A percentile compares a stretch with the other conserved stretches of the same genome.
These are phyloP conservation scores for Zenarchopterus dispar DNA, from an alignment of 2,797 vertebrate species.

Conservation along the genomic window DNA sequence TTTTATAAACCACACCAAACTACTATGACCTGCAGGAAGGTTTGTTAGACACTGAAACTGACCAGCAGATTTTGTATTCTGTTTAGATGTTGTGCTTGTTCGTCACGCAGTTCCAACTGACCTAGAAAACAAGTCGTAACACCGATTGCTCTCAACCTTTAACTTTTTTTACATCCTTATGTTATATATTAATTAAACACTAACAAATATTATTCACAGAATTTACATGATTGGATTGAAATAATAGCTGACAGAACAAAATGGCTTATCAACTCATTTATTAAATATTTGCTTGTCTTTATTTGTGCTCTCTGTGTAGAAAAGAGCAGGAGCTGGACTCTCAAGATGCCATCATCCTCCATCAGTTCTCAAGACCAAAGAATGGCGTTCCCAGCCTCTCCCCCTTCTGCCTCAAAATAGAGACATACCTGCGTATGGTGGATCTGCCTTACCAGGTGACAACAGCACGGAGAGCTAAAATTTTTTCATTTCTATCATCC, in stretches of 20 bases:
- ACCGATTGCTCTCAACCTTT: not conserved
- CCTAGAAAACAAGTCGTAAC: slow-evolving; percentile 16
- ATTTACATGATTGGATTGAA: not conserved
- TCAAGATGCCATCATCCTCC: slow-evolving; percentile 97
- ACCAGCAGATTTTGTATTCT: slow-evolving; percentile 4
- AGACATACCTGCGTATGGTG: slow-evolving; percentile 97
- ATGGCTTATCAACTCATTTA: not conserved
- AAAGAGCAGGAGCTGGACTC: slow-evolving; percentile 97
- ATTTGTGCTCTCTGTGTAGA: slow-evolving; percentile 69
- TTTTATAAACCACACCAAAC: slow-evolving; percentile 27
- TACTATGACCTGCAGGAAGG: slow-evolving; percentile 21
- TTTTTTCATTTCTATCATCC: no score
- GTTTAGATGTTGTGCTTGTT: slow-evolving; percentile 14
- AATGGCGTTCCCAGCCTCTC: slow-evolving; percentile 94
- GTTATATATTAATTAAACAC: no score
- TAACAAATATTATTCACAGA: no score
- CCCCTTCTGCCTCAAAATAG: slow-evolving; percentile 97
- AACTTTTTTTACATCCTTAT: no score
- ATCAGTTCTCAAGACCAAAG: slow-evolving; percentile 96
- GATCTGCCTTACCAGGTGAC: slow-evolving; percentile 97
- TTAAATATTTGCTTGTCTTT: not conserved
- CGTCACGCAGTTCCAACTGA: slow-evolving; percentile 17
- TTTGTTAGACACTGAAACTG: slow-evolving; percentile 13
- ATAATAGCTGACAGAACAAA: not conserved
- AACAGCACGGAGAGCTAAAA: not conserved